Evolutionary conservation across 2,113 vertebrate species (phyloP), one percentile per base, ranked within the genome.

Genomic region (Petroica traversi): DNA sequence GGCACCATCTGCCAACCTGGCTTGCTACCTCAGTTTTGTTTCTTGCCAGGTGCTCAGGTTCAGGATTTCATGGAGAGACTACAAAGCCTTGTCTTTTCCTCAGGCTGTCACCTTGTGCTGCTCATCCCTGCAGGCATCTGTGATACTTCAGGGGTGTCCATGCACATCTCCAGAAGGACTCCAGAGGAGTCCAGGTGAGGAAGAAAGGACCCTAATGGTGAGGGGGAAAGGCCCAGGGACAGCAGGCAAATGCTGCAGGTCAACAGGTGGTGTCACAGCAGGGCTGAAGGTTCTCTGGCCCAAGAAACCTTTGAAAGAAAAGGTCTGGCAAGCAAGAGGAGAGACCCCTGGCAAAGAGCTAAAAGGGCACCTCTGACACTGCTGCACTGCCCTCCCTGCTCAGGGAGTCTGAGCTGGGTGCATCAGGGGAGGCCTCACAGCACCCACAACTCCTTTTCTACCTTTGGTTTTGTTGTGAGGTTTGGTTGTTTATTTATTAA

Each of bases 121-220:
- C 48, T 88, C 2, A 0, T 14, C 54, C 40, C 4, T 1, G 16
- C 6, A 14, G 29, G 13, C 14, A 24, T 17, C 5, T 4, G 31
- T 1, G 8, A 19, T 5, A 2, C 31, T 29, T 55, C 43, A 18
- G 5, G 17, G 10, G 19, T 66, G 45, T 48, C 36, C 1, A 1
- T 9, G 14, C 0, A 0, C 3, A 2, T 6, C 9, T 11, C 67
- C 71, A 64, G 36, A 52, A 38, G 6, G 8, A 36, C 13, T 61
- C 16, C 49, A 61, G 49, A 58, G n/a, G n/a, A n/a, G n/a, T n/a
- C n/a, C n/a, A n/a, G 43, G 46, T 2, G 4, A 51, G 24, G 34
- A 8, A n/a, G 25, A 19, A 45, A 41, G n/a, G 46, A 28, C 76
- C 8, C 49, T 68, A 19, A 36, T 57, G n/a, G 20, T 18, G 24